Evolutionary conservation across 2,797 vertebrate genomes (phyloP), one percentile per base, ranked within the genome.

Genomic region (Miichthys miiuy): DNA sequence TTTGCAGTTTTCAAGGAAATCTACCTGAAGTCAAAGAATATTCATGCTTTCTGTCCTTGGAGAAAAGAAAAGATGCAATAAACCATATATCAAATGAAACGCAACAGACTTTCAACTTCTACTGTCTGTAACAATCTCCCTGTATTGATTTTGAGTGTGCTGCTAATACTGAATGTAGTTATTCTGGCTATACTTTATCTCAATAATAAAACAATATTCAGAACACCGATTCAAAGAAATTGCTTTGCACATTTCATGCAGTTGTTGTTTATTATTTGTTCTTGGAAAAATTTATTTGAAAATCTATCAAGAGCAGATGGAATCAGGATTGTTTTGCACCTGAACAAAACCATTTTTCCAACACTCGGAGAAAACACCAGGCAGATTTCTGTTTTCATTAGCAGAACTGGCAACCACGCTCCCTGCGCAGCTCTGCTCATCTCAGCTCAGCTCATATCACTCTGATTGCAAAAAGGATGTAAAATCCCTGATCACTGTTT

Each of bases 321-420:
- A 79, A 77, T 51, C 58, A 14, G 68, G 70, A 50, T 83, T 83
- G 60, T 72, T 81, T 87, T 79, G 77, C 82, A 84, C 82, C 69
- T 85, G 80, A 84, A 67, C 77, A 73, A 87, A 88, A 81, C 48
- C 48, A 62, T 86, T 85, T 86, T 77, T 68, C 34, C 65, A 63
- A 20, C 78, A 63, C 64, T 61, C 6, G 3, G 5, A 68, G 67
- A 83, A 69, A 73, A 72, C 34, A 48, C 70, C 42, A 21, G 57
- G 68, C 83, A 75, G 44, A 71, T 83, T 86, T 88, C 68, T 71
- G 63, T 66, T 87, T 83, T 85, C 85, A 88, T 89, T 83, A 85
- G 72, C 77, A 68, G 60, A 69, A 42, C 81, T 76, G 81, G 77
- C 79, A 80, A 58, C 64, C 69, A 1, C 34, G 9, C 44, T 48